A percentile compares a stretch with the other conserved stretches of the same genome.
Conservation (phyloP, 2,113 vertebrate genomes). For the Coturnix japonica region DNA sequence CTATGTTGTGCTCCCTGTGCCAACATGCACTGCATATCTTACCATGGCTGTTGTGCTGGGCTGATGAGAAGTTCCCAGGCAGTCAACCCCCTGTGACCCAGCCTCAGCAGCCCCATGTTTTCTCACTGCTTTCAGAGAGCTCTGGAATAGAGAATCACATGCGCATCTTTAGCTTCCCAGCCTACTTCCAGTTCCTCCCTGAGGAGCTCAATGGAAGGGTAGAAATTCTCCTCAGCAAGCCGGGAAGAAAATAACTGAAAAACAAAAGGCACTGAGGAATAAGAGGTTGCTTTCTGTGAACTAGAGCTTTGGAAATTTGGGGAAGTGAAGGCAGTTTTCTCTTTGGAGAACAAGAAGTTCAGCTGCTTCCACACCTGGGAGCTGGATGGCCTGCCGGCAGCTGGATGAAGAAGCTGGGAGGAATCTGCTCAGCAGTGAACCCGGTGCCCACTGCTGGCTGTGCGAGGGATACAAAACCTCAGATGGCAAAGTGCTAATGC, state of each 20-base stretch:
- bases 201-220: background rate
- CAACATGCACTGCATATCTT: background rate
- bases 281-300: background rate
- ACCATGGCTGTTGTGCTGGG: background rate
- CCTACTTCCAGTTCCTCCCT: background rate
- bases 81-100: background rate
- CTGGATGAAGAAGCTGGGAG: background rate
- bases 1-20: background rate
- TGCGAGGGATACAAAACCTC: background rate
- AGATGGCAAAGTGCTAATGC: background rate
- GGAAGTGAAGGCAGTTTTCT: background rate
- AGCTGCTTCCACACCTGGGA: background rate
- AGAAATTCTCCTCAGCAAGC: background rate
- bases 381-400: background rate
- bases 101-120: background rate
- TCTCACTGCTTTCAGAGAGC: background rate
- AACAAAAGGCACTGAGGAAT: background rate
- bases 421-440: background rate
- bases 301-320: background rate
- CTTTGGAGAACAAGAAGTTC: background rate
- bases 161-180: background rate
- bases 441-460: background rate
- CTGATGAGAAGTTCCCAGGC: background rate
- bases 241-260: background rate
- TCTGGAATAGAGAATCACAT: background rate